phyloP scores from a whole-genome alignment of 2,113 vertebrate species.

The Prietella phreatophila region DNA sequence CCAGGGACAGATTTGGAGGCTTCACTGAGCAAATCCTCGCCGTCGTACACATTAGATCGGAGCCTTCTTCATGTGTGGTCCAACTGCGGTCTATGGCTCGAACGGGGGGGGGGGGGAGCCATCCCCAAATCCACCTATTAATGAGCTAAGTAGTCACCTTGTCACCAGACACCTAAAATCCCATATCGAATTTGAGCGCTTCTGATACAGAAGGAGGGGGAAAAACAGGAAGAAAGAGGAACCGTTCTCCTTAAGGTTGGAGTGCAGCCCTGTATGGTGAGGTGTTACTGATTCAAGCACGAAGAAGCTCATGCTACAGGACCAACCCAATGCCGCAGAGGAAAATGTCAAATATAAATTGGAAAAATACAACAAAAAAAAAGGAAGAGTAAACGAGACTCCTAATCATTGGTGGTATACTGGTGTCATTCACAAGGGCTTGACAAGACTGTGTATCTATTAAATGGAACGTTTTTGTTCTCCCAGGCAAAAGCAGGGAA shows the following conservation, averaged over 20 bases:
- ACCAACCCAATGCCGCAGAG: neutral
- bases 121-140: constrained; percentile 50
- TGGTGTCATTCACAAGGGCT: constrained; percentile 58
- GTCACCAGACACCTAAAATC: constrained; percentile 47
- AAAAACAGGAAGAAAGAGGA: neutral
- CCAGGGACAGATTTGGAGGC: constrained; percentile 60
- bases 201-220: neutral
- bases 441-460: constrained; percentile 43
- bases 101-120: neutral
- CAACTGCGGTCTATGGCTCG: constrained; percentile 33
- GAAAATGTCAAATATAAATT: constrained; percentile 1
- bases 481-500: constrained; percentile 35
- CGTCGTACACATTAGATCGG: constrained; percentile 54
- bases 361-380: constrained; percentile 12
- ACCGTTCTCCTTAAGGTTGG: neutral
- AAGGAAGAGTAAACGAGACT: constrained; percentile 64
- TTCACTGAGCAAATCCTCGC: constrained; percentile 71
- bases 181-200: constrained; percentile 36
- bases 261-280: constrained; percentile 14
- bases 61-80: constrained; percentile 69
- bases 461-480: neutral
- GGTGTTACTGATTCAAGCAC: constrained; percentile 42
- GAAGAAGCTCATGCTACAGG: neutral
- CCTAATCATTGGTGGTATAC: constrained; percentile 66
- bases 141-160: constrained; percentile 34